A percentile compares a stretch with the other conserved stretches of the same genome.
These are phyloP conservation scores for Glyptemys insculpta DNA, from an alignment of 2,797 vertebrate genomes.

Conservation along the genomic window DNA sequence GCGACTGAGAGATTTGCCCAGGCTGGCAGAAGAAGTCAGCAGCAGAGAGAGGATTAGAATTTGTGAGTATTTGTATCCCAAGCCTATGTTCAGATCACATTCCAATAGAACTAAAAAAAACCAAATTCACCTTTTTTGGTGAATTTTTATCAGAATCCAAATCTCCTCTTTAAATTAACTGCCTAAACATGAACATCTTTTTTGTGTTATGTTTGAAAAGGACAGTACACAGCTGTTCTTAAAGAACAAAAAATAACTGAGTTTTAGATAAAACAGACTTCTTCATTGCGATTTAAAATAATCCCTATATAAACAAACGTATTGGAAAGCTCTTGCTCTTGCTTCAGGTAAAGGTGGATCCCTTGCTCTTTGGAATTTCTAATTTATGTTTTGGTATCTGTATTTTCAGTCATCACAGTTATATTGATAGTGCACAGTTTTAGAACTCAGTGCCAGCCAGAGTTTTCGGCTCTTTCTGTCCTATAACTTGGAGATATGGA, in stretches of 20 bases:
- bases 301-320: neutral
- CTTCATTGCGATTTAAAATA: neutral
- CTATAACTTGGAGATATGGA: neutral
- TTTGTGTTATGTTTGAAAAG: neutral
- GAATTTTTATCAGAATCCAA: neutral
- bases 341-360: neutral
- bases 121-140: too few species aligned
- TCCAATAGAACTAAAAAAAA: neutral
- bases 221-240: neutral
- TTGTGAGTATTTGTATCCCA: neutral
- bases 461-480: neutral
- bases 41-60: neutral
- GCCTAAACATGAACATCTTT: neutral
- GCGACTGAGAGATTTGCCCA: neutral
- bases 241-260: neutral
- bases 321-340: neutral
- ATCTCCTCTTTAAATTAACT: neutral
- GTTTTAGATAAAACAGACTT: neutral
- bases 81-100: neutral
- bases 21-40: neutral
- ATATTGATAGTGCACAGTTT: neutral
- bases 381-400: neutral
- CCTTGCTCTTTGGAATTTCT: neutral
- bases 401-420: neutral
- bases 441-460: neutral